Conservation (phyloP, 2,113 vertebrate species). For the Ceyx margarethae region DNA sequence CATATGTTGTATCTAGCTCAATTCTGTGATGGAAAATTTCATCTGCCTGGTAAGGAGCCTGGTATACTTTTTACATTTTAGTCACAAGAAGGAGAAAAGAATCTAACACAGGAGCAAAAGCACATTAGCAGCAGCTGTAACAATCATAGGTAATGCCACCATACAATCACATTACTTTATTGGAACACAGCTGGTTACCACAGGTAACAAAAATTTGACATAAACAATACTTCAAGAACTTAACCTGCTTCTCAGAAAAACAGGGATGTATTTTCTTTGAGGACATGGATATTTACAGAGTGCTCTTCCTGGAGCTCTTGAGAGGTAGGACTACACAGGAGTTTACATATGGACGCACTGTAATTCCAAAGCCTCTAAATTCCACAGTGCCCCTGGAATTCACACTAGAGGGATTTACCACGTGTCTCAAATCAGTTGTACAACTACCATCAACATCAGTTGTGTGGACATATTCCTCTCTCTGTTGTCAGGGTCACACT, state of each 20-base stretch:
- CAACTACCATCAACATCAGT: background rate
- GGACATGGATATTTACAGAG: background rate
- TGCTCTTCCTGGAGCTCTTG: background rate
- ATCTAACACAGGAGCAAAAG: background rate
- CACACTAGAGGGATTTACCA: background rate
- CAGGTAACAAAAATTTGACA: conserved; percentile 20
- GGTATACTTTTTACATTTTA: background rate
- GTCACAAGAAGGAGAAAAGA: background rate
- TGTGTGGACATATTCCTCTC: background rate
- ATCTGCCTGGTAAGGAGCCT: background rate
- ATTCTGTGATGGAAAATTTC: background rate
- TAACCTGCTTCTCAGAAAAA: background rate
- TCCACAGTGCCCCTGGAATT: background rate
- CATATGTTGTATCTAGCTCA: background rate
- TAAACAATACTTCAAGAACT: background rate
- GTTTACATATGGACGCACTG: background rate
- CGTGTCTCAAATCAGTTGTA: background rate
- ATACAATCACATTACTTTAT: background rate
- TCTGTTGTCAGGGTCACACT: background rate
- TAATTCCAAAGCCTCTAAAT: background rate
- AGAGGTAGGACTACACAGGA: background rate
- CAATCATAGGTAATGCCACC: conserved; percentile 14
- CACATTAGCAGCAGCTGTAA: conserved; percentile 29
- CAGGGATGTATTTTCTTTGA: background rate
- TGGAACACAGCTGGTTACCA: conserved; percentile 20